Base-by-base conservation (phyloP, 2,113 vertebrate species). In the Glaucomys volans region DNA sequence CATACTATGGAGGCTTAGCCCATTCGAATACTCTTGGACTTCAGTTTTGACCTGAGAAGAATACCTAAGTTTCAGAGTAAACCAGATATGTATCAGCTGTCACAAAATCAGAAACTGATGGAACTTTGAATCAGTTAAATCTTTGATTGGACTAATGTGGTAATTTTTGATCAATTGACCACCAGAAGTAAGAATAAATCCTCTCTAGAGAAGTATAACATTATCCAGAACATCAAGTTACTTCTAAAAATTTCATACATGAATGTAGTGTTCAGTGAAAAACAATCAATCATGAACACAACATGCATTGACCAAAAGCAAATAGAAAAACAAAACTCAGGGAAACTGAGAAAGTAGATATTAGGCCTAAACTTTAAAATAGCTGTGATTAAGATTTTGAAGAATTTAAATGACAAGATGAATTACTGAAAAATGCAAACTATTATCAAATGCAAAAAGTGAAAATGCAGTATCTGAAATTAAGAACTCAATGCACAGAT, bases 341-440 rank as follows among this genome's bases (percentile, higher is more conserved):
- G 26, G 74, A 89, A 52, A 86, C 69, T 81, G n/a, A 26, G 88
- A 95, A 94, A 77, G n/a, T 24, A 93, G 13, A 50, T 88, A 79
- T 9, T 7, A 47, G 16, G 26, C 14, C 81, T 93, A 32, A 37
- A 72, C 26, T 89, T 88, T 37, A 72, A 97, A 91, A 91, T 59
- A 88, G 52, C 5, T 66, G 3, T 59, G 37, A 87, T 83, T 90
- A 87, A 32, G 47, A 91, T 94, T 92, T 95, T 95, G 11, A 91
- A 85, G 30, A 89, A 80, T 74, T 91, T 91, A 93, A 95, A 74
- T 91, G 35, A 52, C 28, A 90, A 90, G 1, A 47, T 32, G 28
- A 71, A 94, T 87, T 77, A 76, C 18, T 91, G 1, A 24, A 96
- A 96, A 95, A 87, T 94, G 52, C 24, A 82, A 87, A 81, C 35